These are phyloP conservation scores for Oopsacas minuta DNA, from an alignment of 37 sponge, comb jelly and placozoan species.

Conservation along the genomic window DNA sequence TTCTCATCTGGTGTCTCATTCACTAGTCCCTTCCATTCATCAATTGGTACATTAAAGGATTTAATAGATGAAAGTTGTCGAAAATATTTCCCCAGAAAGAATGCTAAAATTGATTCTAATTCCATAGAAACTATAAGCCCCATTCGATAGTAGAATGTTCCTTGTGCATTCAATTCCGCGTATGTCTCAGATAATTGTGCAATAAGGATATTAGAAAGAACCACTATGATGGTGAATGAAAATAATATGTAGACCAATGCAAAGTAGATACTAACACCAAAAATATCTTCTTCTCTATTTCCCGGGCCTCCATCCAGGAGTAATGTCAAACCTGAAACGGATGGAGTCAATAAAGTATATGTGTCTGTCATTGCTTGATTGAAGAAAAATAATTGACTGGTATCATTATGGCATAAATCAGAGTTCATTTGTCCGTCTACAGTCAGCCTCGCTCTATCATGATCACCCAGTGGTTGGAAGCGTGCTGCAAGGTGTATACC, in stretches of 20 bases:
- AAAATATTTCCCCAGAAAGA: constrained; percentile 2
- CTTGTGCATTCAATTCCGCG: neutral
- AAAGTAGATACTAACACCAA: neutral
- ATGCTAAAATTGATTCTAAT: neutral
- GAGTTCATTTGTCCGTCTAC: neutral
- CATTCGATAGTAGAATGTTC: constrained; percentile 11
- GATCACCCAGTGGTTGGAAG: neutral
- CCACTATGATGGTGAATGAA: neutral
- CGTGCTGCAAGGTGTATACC: neutral
- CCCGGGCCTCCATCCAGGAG: neutral
- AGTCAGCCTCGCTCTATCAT: neutral
- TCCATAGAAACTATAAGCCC: neutral
- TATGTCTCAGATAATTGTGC: constrained; percentile 5
- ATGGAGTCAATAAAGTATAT: neutral
- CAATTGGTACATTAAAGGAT: neutral
- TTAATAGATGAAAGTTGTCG: neutral
- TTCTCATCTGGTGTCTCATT: neutral
- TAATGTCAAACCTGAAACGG: neutral
- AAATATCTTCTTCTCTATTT: neutral
- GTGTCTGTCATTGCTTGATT: neutral
- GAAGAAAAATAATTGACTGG: neutral
- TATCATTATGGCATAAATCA: neutral
- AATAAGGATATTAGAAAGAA: neutral
- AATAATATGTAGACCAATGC: neutral
- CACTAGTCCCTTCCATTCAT: neutral